Conservation (phyloP, 2,797 vertebrate genomes). For the Emydoidea blandingii region DNA sequence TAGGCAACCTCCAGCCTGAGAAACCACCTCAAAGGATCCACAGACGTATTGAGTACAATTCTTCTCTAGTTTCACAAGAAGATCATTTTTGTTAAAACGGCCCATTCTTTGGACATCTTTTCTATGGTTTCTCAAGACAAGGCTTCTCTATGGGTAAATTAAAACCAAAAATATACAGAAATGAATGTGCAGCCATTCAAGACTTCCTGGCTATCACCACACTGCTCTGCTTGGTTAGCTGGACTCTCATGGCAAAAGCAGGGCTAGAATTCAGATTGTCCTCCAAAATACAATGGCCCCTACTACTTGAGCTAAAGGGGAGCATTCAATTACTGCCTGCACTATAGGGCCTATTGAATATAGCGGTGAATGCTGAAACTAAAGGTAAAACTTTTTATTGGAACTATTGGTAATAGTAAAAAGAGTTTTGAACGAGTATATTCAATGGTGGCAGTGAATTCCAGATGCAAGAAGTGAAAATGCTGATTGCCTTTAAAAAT, state of each 20-base stretch:
- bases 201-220: background rate
- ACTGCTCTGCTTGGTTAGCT: background rate
- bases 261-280: background rate
- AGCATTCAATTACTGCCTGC: background rate
- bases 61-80: background rate
- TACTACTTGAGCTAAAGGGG: background rate
- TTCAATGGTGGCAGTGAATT: background rate
- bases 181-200: background rate
- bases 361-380: background rate
- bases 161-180: background rate
- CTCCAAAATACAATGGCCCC: background rate
- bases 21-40: background rate
- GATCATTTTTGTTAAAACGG: background rate
- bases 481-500: background rate
- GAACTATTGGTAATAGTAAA: background rate
- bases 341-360: background rate
- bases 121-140: background rate
- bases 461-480: background rate
- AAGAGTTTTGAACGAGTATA: background rate
- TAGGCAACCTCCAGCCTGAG: background rate
- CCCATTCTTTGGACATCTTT: background rate
- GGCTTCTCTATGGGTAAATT: background rate
- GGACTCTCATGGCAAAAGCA: background rate
- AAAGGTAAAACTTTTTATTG: background rate
- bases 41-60: background rate